Base-by-base conservation (phyloP, 92 coral and sea anemone species). In the Bergia sp. region DNA sequence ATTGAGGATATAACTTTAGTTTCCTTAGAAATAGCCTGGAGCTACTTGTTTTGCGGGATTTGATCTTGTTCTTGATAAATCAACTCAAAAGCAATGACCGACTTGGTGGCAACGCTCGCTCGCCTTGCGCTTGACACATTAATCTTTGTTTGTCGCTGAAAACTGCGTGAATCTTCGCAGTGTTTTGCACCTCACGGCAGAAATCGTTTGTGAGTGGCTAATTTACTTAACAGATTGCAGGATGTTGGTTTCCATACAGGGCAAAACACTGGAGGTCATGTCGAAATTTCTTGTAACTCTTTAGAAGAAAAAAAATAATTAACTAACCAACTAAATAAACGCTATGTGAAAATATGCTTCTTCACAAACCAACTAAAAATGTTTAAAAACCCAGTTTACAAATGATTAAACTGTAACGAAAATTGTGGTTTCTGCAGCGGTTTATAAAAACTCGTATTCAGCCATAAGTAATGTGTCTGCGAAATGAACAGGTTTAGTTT, bases 1-100 rank as follows among this genome's bases (percentile, higher is more conserved):
- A 84, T 84, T 65, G 64, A 84, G 79, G 64, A 84, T 71, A 69
- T 84, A 84, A 43, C 67, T 72, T n/a, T 67, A 69, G 87, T 64
- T 69, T 84, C 79, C 79, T 71, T 36, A 45, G 87, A 84, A 71
- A 71, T 84, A 71, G 87, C 87, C 87, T 29, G 5, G 41, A 71
- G 87, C 79, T 71, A 49, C 50, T 5, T 50, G 45, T 47, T 38
- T 58, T 67, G 71, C 45, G 79, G 44, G 65, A 47, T 37, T 45
- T 44, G 64, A 84, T 84, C 43, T 84, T 50, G 77, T 44, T 36
- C 66, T 44, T 45, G 87, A 71, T 71, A 45, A 84, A 45, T 45
- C 64, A 37, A 69, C 40, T 71, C 45, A 39, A 53, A 57, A 55
- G 47, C 20, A 80, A 55, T 80, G 20, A 55, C 39, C 43, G 69